Conservation (phyloP, 2,113 vertebrate genomes). For the Mobula hypostoma region DNA sequence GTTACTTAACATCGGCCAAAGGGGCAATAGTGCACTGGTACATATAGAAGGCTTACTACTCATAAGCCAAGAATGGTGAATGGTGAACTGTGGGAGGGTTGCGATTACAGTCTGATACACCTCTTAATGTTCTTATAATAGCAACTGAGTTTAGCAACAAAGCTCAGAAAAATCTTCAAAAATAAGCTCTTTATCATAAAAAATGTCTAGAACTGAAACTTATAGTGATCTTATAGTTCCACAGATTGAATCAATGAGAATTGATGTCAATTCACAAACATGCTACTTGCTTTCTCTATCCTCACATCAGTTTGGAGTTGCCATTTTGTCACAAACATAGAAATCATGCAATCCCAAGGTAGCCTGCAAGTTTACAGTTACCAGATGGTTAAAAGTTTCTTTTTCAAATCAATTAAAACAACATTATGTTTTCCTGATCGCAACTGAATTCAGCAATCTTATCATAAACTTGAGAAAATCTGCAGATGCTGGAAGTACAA, state of each 20-base stretch:
- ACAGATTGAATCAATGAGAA: background rate
- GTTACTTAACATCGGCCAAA: background rate
- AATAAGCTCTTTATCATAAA: background rate
- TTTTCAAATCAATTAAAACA: background rate
- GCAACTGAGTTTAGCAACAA: background rate
- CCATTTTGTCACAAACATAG: background rate
- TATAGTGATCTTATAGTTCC: background rate
- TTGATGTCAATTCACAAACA: background rate
- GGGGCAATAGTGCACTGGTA: background rate
- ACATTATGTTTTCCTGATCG: background rate
- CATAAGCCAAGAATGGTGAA: background rate
- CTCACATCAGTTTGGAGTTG: background rate
- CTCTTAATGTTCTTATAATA: background rate
- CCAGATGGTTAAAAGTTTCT: background rate
- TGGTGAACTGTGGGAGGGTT: background rate
- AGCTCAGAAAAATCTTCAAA: background rate
- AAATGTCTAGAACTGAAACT: background rate
- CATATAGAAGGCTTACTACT: too few species aligned
- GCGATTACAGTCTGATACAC: background rate
- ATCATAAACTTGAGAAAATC: too few species aligned
- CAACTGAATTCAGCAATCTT: background rate
- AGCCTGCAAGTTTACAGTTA: background rate
- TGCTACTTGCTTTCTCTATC: background rate
- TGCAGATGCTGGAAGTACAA: too few species aligned
- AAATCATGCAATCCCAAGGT: background rate